phyloP scores from a whole-genome alignment of 2,797 vertebrate genomes.

The Picus viridis region DNA sequence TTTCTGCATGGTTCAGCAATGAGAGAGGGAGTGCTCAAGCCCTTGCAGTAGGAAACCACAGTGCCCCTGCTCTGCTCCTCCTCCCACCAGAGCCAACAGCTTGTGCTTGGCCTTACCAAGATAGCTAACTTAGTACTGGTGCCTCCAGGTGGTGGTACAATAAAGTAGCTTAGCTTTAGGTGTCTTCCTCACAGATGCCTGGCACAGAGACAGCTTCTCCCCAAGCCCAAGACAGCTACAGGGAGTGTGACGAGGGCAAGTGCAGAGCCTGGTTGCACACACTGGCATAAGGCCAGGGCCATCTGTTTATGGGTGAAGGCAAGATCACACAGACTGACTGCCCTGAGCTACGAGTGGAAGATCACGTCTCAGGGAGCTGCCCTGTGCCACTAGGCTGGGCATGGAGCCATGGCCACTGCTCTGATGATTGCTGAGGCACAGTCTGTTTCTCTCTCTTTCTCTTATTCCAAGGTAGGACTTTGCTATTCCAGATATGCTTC shows the following conservation, averaged over 20 bases:
- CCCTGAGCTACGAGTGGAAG: conserved; percentile 17
- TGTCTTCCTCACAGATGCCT: background rate
- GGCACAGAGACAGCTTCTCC: background rate
- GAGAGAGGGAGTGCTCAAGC: background rate
- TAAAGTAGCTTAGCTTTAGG: background rate
- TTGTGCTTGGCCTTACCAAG: background rate
- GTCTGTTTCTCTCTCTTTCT: background rate
- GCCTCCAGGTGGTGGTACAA: background rate
- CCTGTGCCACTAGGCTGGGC: conserved; percentile 18
- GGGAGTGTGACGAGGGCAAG: background rate
- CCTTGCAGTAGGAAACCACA: background rate
- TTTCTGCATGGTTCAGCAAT: background rate
- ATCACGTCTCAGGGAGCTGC: conserved; percentile 40
- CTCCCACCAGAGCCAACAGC: background rate
- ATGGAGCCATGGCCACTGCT: conserved; percentile 2
- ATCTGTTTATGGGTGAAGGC: conserved; percentile 17
- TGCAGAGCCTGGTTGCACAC: accelerated
- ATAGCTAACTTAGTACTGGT: background rate
- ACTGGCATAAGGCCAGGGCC: background rate
- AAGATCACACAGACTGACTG: background rate
- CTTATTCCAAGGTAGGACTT: background rate
- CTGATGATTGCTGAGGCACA: background rate
- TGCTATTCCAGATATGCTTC: background rate
- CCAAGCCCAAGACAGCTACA: background rate
- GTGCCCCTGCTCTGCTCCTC: background rate